Base-by-base conservation (phyloP, 2,113 vertebrate genomes). In the Myotis lucifugus region DNA sequence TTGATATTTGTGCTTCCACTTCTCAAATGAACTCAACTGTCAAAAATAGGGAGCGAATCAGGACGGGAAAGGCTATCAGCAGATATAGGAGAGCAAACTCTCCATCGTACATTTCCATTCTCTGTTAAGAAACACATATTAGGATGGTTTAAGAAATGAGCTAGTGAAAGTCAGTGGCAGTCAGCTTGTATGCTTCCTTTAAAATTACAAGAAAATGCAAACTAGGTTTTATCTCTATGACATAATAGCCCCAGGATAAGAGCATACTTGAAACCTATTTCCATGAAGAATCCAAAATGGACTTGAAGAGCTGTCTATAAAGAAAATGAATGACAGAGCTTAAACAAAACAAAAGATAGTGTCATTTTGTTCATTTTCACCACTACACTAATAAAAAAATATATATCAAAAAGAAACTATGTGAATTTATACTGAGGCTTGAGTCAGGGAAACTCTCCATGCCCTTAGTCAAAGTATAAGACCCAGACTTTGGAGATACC, bases 1-100 rank as follows among this genome's bases (percentile, higher is more conserved):
- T 90, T 81, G 88, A 72, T 95, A 81, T 59, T 56, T 94, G 72
- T 70, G 15, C 52, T 88, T 94, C 66, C 25, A 40, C 27, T 85
- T 88, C 82, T 94, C 81, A 66, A 40, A 87, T 46, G 48, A 95
- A 89, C 76, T 70, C 2, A 2, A 56, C 76, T 89, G 54, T 79
- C 69, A 48, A 87, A 67, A 93, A 76, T 3, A 4, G 11, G 54
- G n/a, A 92, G 37, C 40, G 78, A 86, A 83, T 67, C 87, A 64
- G 81, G 50, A 72, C 2, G 0, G 69, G 4, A 37, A 85, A 61
- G 5, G 8, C 82, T 79, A 23, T 85, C 54, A 56, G 56, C 56
- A 84, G 64, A 93, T 19, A 17, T 13, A 40, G 8, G 50, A 79
- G 5, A 66, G 19, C 32, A 72, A 27, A 72, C 50, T 8, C 5